Evolutionary conservation across 2,888 invertebrate species (phyloP).

Genomic region (Adineta ricciae): DNA sequence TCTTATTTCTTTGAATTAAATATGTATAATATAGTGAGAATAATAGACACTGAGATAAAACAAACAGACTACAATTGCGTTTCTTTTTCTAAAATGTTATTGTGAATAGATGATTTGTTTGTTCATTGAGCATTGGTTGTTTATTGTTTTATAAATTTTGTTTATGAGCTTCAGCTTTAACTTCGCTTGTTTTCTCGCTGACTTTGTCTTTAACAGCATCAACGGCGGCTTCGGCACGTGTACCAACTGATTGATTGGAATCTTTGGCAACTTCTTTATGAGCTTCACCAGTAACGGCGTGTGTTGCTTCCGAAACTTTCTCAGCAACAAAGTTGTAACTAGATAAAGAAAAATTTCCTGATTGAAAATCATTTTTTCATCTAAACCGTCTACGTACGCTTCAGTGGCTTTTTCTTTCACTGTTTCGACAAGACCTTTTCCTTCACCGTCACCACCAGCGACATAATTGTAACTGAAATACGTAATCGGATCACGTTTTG

Average conservation of each 20-base stretch:
- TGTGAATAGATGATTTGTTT: neutral
- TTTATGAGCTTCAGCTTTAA: neutral
- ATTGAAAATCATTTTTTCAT: neutral
- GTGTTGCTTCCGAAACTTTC: neutral
- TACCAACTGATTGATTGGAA: neutral
- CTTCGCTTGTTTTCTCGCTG: neutral
- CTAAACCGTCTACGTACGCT: neutral
- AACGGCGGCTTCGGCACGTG: neutral
- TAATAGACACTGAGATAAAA: neutral
- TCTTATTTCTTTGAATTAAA: neutral
- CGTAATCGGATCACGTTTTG: neutral
- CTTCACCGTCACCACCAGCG: neutral
- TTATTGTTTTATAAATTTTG: neutral
- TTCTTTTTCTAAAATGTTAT: neutral
- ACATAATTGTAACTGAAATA: neutral
- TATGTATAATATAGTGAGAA: neutral
- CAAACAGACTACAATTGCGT: neutral
- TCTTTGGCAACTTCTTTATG: neutral
- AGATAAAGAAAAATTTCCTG: neutral
- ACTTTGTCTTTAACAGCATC: neutral
- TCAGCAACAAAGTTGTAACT: constrained; percentile 5
- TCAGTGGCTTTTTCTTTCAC: neutral
- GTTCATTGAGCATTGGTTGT: neutral
- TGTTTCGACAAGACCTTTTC: neutral
- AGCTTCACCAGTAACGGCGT: neutral